Conservation (phyloP, 92 coral and sea anemone species). For the Ricordea florida region DNA sequence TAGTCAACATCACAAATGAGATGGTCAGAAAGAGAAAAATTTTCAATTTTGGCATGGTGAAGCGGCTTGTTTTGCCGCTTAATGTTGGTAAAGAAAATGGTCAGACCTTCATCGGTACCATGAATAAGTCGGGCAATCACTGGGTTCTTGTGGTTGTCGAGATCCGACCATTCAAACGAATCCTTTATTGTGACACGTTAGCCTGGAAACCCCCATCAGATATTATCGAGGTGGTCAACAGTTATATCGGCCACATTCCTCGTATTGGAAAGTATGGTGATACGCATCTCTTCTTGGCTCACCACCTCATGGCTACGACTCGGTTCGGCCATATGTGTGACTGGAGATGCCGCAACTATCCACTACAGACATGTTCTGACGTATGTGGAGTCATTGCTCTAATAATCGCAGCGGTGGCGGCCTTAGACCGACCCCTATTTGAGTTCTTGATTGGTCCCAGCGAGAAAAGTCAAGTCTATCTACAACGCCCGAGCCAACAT, state of each 20-base stretch:
- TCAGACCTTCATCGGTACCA: too few species aligned
- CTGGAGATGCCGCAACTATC: constrained; percentile 45
- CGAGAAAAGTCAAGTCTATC: constrained; percentile 13
- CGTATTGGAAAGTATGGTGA: constrained; percentile 10
- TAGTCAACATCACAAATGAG: too few species aligned
- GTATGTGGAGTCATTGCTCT: constrained; percentile 35
- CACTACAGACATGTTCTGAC: constrained; percentile 20
- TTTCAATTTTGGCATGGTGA: too few species aligned
- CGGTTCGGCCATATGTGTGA: constrained; percentile 15
- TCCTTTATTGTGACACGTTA: constrained; percentile 31
- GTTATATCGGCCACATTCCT: constrained; percentile 15
- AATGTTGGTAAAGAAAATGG: too few species aligned
- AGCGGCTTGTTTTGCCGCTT: too few species aligned
- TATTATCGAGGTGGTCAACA: constrained; percentile 12
- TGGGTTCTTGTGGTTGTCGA: constrained; percentile 51
- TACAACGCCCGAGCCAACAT: constrained; percentile 30
- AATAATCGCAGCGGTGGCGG: constrained; percentile 27
- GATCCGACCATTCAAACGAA: constrained; percentile 25
- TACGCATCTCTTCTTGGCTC: constrained; percentile 12
- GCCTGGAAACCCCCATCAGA: constrained; percentile 26
- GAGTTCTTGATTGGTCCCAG: constrained; percentile 21
- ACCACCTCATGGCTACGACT: constrained; percentile 17
- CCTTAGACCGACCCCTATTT: constrained; percentile 14
- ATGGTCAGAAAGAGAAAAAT: too few species aligned
- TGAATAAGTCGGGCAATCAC: constrained; percentile 33